Evolutionary conservation across 1,140 invertebrate genomes (phyloP).

Genomic region (Tachypleus tridentatus): DNA sequence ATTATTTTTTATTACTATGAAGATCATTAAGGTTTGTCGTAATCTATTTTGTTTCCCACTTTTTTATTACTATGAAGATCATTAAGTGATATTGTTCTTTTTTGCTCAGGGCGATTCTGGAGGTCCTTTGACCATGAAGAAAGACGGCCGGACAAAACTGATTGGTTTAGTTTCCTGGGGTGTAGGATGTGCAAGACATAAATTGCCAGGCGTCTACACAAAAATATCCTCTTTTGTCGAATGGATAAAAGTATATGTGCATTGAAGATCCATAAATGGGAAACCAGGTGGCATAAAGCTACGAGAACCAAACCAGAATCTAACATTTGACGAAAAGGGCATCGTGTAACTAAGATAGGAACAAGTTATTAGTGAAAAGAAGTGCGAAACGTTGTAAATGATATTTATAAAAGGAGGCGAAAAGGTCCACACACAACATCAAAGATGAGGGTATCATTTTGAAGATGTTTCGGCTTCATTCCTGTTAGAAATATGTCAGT

Average conservation of each 20-base stretch:
- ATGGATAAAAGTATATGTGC: conserved; percentile 46
- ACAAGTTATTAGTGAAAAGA: too few relatives aligned
- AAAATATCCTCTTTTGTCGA: conserved; percentile 58
- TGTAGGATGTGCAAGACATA: conserved; percentile 70
- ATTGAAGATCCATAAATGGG: too few relatives aligned
- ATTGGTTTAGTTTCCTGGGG: conserved; percentile 40
- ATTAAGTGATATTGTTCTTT: background rate
- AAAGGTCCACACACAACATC: too few relatives aligned
- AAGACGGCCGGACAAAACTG: conserved; percentile 31
- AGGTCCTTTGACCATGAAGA: conserved; percentile 33
- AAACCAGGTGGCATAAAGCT: too few relatives aligned
- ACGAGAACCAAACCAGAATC: too few relatives aligned
- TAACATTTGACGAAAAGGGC: too few relatives aligned
- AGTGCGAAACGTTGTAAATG: too few relatives aligned
- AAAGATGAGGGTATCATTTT: too few relatives aligned
- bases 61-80: background rate
- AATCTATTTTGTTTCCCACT: background rate
- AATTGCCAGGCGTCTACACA: conserved; percentile 81
- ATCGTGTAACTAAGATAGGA: too few relatives aligned
- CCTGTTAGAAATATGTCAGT: too few relatives aligned
- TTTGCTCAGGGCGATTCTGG: conserved; percentile 41
- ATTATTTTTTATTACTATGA: background rate
- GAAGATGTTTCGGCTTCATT: too few relatives aligned
- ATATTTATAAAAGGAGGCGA: too few relatives aligned
- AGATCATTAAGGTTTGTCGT: background rate